A percentile compares a stretch with the other conserved stretches of the same genome.
These are phyloP conservation scores for Denticeps clupeoides DNA, from an alignment of 2,797 vertebrate genomes.

Conservation along the genomic window DNA sequence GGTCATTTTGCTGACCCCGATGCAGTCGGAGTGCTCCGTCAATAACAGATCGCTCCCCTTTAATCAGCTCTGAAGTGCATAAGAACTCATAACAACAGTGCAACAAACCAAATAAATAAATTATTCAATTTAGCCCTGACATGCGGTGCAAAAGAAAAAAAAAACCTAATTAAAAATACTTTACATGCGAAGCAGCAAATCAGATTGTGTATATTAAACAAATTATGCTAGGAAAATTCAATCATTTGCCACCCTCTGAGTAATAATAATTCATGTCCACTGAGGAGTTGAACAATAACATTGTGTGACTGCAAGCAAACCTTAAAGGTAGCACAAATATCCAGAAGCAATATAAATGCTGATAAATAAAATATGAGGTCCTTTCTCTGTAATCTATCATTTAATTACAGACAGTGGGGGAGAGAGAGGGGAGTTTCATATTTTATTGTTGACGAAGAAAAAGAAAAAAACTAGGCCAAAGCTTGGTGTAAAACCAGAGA, in stretches of 20 bases:
- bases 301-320: conserved; percentile 42
- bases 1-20: conserved; percentile 4
- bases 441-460: neutral
- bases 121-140: conserved; percentile 26
- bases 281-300: conserved; percentile 57
- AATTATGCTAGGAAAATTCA: conserved; percentile 51
- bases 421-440: neutral
- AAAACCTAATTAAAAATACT: conserved; percentile 32
- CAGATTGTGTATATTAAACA: conserved; percentile 38
- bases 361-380: conserved; percentile 63
- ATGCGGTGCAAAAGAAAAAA: conserved; percentile 33
- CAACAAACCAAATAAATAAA: conserved; percentile 4
- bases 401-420: conserved; percentile 24
- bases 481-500: too few species aligned
- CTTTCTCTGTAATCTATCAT: conserved; percentile 53
- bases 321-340: conserved; percentile 58
- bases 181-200: conserved; percentile 38
- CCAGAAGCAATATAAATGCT: conserved; percentile 61
- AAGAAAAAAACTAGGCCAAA: too few species aligned
- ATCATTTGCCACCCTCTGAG: conserved; percentile 48
- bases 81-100: neutral
- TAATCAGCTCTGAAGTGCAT: conserved; percentile 1
- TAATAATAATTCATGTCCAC: conserved; percentile 51
- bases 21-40: conserved; percentile 3
- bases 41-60: too few species aligned